Conservation (phyloP, 2,797 vertebrate species). For the Falco rusticolus region DNA sequence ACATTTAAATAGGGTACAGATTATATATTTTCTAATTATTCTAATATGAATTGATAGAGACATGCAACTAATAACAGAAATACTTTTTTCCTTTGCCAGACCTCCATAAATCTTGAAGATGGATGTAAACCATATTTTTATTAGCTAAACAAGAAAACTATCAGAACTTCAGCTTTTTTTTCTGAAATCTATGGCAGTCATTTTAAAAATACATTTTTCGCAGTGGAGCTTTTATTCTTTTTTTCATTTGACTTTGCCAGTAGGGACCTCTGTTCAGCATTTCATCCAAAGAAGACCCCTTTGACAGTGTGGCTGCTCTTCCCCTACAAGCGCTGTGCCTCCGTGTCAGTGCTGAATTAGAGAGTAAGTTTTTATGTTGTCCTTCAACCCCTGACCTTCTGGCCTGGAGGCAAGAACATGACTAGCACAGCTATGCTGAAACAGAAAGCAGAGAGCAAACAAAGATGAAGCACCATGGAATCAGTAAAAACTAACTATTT, state of each 20-base stretch:
- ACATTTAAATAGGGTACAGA: not conserved
- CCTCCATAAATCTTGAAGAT: not conserved
- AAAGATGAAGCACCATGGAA: not conserved
- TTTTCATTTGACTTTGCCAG: conserved; percentile 68
- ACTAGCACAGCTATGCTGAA: conserved; percentile 7
- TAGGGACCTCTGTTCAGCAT: conserved; percentile 38
- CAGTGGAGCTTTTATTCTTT: not conserved
- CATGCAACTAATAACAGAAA: not conserved
- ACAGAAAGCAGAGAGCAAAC: not conserved
- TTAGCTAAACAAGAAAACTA: not conserved
- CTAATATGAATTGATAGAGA: not conserved
- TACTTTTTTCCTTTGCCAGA: not conserved
- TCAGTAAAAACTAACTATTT: conserved; percentile 31
- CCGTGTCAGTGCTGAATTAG: conserved; percentile 34
- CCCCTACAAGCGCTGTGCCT: conserved; percentile 18
- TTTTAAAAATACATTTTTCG: not conserved
- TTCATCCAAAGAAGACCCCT: conserved; percentile 55
- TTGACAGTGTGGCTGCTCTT: conserved; percentile 41
- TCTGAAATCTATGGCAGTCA: not conserved
- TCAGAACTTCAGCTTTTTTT: not conserved
- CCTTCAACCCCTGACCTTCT: conserved; percentile 34
- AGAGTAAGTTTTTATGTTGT: conserved; percentile 32
- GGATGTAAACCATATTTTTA: not conserved
- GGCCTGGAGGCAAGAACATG: conserved; percentile 39
- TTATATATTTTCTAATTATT: not conserved